These are phyloP conservation scores for Phalacrocorax aristotelis DNA, from an alignment of 2,113 vertebrate species.

Conservation along the genomic window DNA sequence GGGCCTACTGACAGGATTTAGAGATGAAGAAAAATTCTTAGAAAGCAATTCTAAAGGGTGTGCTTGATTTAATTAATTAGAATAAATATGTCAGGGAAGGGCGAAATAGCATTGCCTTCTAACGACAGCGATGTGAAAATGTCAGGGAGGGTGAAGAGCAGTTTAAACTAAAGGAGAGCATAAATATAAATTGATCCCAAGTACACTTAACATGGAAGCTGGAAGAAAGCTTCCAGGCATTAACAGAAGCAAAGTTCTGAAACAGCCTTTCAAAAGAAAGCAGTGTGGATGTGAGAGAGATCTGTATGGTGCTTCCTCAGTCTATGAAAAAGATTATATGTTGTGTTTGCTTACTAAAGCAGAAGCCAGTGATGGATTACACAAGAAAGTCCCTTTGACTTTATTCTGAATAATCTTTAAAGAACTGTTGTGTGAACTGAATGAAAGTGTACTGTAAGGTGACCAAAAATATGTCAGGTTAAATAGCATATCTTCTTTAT, in stretches of 20 bases:
- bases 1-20: neutral
- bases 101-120: neutral
- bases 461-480: neutral
- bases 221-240: conserved; percentile 15
- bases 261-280: neutral
- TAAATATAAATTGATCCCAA: neutral
- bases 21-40: neutral
- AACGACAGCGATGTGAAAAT: neutral
- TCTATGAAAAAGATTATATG: neutral
- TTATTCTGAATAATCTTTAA: neutral
- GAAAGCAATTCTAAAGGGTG: neutral
- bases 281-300: neutral
- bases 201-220: neutral
- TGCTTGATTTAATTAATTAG: neutral
- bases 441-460: neutral
- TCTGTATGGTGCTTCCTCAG: neutral
- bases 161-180: neutral
- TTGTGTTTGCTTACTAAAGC: neutral
- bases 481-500: neutral
- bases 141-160: neutral
- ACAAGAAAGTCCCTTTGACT: neutral
- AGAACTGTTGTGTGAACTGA: neutral
- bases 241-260: neutral
- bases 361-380: neutral
- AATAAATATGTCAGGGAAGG: neutral